phyloP scores from a whole-genome alignment of 2,888 invertebrate genomes.

The Tenodera sinensis region DNA sequence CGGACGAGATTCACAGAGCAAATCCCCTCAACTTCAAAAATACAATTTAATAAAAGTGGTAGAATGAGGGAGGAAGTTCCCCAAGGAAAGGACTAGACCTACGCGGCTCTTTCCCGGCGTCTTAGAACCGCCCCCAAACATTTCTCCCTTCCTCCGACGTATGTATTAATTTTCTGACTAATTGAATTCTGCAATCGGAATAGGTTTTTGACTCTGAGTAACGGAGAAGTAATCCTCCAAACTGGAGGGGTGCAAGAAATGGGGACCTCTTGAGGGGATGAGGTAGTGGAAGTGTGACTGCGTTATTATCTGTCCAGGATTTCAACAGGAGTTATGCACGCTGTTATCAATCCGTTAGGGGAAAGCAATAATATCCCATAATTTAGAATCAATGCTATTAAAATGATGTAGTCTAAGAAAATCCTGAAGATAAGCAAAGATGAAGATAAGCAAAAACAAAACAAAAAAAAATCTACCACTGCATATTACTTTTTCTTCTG shows the following conservation, averaged over 20 bases:
- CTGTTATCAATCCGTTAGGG: no score
- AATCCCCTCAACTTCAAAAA: not conserved
- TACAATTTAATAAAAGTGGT: not conserved
- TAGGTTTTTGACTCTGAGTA: slow-evolving; percentile 1
- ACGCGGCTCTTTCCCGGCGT: not conserved
- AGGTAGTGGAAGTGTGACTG: not conserved
- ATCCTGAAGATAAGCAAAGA: no score
- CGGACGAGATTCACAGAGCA: not conserved
- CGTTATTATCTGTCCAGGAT: not conserved
- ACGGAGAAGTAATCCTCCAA: not conserved
- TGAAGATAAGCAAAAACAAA: no score
- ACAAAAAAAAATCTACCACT: no score
- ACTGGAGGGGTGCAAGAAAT: not conserved
- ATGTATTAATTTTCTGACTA: slow-evolving; percentile 25
- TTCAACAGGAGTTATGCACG: not conserved
- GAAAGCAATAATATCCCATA: no score
- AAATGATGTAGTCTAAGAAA: no score
- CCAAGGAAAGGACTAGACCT: not conserved
- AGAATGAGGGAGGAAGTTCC: not conserved
- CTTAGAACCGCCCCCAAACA: not conserved
- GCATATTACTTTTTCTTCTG: no score
- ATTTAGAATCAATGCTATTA: no score
- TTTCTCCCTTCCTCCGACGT: not conserved
- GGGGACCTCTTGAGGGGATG: not conserved
- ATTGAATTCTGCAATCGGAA: slow-evolving; percentile 21